These are phyloP conservation scores for Rhabdornis inornatus DNA, from an alignment of 2,113 vertebrate genomes.

Conservation along the genomic window DNA sequence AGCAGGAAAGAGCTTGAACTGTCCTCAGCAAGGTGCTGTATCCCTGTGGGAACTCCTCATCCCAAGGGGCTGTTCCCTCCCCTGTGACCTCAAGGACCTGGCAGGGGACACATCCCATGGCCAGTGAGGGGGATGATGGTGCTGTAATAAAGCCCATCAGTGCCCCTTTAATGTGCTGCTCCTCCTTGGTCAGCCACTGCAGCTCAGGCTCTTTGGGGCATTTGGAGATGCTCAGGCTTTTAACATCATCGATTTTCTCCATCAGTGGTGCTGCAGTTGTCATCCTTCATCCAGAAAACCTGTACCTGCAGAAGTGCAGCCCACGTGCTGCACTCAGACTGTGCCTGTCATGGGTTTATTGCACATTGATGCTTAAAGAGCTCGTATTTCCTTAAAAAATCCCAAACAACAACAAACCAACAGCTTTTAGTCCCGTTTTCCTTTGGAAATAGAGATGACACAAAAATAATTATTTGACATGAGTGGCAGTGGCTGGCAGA, in stretches of 20 bases:
- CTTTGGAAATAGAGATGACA: background rate
- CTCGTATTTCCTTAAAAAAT: background rate
- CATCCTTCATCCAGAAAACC: background rate
- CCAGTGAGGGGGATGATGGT: background rate
- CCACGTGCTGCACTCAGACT: background rate
- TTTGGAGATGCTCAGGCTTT: background rate
- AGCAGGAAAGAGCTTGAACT: background rate
- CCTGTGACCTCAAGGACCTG: accelerated
- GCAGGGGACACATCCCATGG: background rate
- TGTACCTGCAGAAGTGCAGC: background rate
- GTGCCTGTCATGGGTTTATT: background rate
- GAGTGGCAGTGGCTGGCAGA: background rate
- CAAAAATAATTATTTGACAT: background rate
- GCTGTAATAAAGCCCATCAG: background rate
- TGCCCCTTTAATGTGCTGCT: background rate
- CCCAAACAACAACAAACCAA: background rate
- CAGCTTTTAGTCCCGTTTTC: background rate
- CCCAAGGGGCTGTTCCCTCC: background rate
- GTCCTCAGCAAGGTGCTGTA: accelerated
- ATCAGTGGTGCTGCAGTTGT: background rate
- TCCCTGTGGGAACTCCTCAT: background rate
- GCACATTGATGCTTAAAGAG: background rate
- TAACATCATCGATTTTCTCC: background rate
- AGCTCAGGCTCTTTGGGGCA: background rate
- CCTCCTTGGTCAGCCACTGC: background rate